phyloP scores from a whole-genome alignment of 2,888 invertebrate genomes.

The Clepsis dumicolana region DNA sequence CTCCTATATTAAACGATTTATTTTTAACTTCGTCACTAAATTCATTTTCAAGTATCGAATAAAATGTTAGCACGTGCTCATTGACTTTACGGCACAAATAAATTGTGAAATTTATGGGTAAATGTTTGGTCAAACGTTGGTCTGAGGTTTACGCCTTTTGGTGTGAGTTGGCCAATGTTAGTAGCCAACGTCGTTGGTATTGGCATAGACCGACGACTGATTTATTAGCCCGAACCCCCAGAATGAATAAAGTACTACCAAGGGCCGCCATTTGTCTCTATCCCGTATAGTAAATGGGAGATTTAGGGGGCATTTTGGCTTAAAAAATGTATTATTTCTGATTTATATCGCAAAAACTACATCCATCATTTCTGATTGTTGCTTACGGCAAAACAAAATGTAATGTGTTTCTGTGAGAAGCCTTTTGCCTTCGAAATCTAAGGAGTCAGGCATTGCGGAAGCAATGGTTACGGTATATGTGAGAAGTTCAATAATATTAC shows the following conservation, averaged over 20 bases:
- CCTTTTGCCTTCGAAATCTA: background rate
- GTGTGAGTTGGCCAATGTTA: slow-evolving; percentile 8
- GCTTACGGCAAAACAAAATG: slow-evolving; percentile 27
- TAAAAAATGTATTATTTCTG: slow-evolving; percentile 37
- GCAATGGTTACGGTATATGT: too few species aligned
- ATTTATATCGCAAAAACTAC: slow-evolving; percentile 30
- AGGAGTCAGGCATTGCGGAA: background rate
- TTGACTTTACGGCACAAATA: slow-evolving; percentile 27
- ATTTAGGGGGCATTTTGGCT: slow-evolving; percentile 62
- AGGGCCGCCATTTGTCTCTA: slow-evolving; percentile 76
- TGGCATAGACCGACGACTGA: slow-evolving; percentile 61
- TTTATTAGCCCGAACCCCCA: slow-evolving; percentile 69
- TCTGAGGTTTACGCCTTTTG: background rate
- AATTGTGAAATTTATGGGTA: slow-evolving; percentile 23
- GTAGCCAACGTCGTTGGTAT: slow-evolving; percentile 56
- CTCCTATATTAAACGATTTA: slow-evolving; percentile 49
- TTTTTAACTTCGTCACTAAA: slow-evolving; percentile 35
- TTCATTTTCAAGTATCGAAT: slow-evolving; percentile 32
- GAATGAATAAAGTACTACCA: slow-evolving; percentile 76
- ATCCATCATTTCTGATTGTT: slow-evolving; percentile 34
- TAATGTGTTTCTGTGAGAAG: background rate
- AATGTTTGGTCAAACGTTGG: slow-evolving; percentile 18
- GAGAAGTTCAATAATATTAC: too few species aligned
- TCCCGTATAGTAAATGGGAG: slow-evolving; percentile 78
- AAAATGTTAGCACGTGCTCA: slow-evolving; percentile 39